phyloP scores from a whole-genome alignment of 2,113 vertebrate genomes.

The Melanotaenia duboulayi region DNA sequence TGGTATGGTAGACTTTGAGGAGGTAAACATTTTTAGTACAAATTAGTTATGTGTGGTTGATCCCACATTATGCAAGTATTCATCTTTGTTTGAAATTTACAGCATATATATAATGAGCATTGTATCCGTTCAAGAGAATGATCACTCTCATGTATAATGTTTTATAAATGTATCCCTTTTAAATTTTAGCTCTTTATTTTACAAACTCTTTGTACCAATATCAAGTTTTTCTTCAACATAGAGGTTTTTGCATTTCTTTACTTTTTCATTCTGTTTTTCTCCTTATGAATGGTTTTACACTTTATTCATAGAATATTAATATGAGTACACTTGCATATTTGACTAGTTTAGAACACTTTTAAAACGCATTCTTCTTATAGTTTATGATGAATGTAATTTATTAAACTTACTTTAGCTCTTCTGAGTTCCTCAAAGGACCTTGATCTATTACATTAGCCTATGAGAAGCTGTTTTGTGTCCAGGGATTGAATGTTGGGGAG shows the following conservation, averaged over 20 bases:
- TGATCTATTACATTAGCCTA: constrained; percentile 54
- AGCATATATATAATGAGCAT: constrained; percentile 23
- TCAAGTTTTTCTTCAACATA: constrained; percentile 34
- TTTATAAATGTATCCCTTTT: constrained; percentile 5
- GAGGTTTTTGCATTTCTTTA: constrained; percentile 54
- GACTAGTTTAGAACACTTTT: constrained; percentile 64
- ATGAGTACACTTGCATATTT: constrained; percentile 64
- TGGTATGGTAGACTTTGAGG: constrained; percentile 49
- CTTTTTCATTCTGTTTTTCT: constrained; percentile 49
- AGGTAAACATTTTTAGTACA: constrained; percentile 39
- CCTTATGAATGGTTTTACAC: constrained; percentile 51
- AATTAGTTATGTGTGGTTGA: constrained; percentile 40
- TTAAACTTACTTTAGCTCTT: constrained; percentile 72
- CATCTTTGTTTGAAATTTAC: constrained; percentile 26
- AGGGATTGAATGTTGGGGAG: constrained; percentile 52
- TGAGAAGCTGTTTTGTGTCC: constrained; percentile 63
- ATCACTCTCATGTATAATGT: constrained; percentile 15
- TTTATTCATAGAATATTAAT: constrained; percentile 55
- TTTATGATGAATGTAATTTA: constrained; percentile 82
- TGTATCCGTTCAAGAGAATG: constrained; percentile 24
- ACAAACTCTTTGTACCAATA: constrained; percentile 26
- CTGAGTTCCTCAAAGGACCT: constrained; percentile 58
- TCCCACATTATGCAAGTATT: constrained; percentile 59
- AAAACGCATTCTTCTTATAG: constrained; percentile 68
- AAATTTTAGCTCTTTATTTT: constrained; percentile 37